phyloP scores from a whole-genome alignment of 2,113 vertebrate genomes.

The Hymenochirus boettgeri region DNA sequence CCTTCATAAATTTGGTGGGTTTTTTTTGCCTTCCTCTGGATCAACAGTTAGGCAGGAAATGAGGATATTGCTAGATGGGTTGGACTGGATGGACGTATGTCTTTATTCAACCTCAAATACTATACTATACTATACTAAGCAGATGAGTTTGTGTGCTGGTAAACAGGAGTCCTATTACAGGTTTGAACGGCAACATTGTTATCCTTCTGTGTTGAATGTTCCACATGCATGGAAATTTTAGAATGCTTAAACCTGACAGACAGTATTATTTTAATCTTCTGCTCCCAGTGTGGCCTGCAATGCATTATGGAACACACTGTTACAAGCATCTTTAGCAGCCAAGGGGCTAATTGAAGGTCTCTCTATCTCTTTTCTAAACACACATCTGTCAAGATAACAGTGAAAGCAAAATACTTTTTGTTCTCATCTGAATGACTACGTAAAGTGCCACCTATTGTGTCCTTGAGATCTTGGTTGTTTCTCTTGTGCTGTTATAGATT shows the following conservation, averaged over 20 bases:
- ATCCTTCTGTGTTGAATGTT: slow-evolving; percentile 15
- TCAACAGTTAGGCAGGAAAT: no score
- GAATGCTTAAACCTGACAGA: slow-evolving; percentile 16
- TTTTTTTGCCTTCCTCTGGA: no score
- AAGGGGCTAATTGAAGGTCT: slow-evolving; percentile 41
- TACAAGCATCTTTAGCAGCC: slow-evolving; percentile 31
- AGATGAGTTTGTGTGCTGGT: no score
- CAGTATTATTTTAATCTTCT: slow-evolving; percentile 33
- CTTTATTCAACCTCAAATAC: no score
- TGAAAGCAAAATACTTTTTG: slow-evolving; percentile 37
- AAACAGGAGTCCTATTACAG: no score
- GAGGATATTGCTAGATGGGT: no score
- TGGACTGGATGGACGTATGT: no score
- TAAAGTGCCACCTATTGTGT: slow-evolving; percentile 42
- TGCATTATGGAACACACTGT: slow-evolving; percentile 31
- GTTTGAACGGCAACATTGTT: background rate
- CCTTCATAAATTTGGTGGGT: no score
- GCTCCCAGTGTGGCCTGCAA: slow-evolving; percentile 33
- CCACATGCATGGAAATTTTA: slow-evolving; percentile 18
- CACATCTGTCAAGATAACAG: slow-evolving; percentile 29
- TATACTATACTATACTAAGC: no score
- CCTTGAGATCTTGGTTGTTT: slow-evolving; percentile 31
- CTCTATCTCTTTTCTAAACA: slow-evolving; percentile 33
- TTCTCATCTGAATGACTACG: slow-evolving; percentile 35
- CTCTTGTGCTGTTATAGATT: slow-evolving; percentile 29